phyloP scores from a whole-genome alignment of 2,888 invertebrate genomes.

The Zygogramma bicolorata region DNA sequence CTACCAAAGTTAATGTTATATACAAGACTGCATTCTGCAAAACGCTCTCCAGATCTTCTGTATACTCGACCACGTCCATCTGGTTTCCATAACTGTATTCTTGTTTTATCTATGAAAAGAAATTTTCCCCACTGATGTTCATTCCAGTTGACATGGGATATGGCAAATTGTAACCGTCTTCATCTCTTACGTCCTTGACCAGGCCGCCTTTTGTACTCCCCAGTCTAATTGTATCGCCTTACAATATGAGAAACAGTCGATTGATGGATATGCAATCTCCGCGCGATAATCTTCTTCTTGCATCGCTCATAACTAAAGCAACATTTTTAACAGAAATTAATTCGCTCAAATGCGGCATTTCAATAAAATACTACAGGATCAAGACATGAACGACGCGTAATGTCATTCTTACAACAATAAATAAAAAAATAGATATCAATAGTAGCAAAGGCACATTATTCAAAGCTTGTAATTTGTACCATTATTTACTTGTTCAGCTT shows the following conservation, averaged over 20 bases:
- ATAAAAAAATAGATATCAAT: background rate
- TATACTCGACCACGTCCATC: too few species aligned
- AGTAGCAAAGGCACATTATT: background rate
- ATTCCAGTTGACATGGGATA: too few species aligned
- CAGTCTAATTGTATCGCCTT: background rate
- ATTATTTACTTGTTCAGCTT: background rate
- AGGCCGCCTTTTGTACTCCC: constrained; percentile 1
- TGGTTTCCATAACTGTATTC: too few species aligned
- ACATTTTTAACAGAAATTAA: background rate
- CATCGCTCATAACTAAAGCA: background rate
- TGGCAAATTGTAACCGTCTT: too few species aligned
- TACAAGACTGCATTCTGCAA: too few species aligned
- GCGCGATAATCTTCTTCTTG: background rate
- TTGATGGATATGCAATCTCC: constrained; percentile 2
- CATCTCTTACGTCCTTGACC: background rate
- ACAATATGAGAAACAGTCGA: background rate
- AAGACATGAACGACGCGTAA: background rate
- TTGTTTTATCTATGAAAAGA: too few species aligned
- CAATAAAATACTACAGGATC: background rate
- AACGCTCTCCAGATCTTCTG: too few species aligned
- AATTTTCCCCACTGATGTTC: too few species aligned
- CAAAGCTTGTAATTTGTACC: background rate
- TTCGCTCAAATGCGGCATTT: background rate
- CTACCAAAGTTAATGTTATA: too few species aligned
- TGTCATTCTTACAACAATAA: background rate